These are phyloP conservation scores for Orthonevra nobilis DNA, from an alignment of 2,888 invertebrate species.

Conservation along the genomic window DNA sequence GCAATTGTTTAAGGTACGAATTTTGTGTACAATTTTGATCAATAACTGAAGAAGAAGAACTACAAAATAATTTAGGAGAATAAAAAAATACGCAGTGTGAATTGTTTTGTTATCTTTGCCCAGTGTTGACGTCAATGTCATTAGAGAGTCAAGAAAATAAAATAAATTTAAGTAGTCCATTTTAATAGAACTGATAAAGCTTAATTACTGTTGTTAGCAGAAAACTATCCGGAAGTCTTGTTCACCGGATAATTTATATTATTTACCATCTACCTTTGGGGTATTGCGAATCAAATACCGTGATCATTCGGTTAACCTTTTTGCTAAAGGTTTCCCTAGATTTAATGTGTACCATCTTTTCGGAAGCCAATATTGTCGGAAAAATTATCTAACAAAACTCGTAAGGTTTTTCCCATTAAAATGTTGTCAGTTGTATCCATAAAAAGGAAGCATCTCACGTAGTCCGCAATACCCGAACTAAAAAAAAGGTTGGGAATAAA, in stretches of 20 bases:
- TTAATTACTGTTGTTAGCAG: slow-evolving; percentile 6
- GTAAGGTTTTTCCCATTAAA: slow-evolving; percentile 11
- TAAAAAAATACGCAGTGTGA: slow-evolving; percentile 26
- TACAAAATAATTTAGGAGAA: slow-evolving; percentile 25
- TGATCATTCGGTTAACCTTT: slow-evolving; percentile 19
- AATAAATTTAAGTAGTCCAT: neutral
- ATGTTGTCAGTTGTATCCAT: slow-evolving; percentile 7
- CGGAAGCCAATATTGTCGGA: slow-evolving; percentile 36
- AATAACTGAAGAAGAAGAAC: slow-evolving; percentile 23
- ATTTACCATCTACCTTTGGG: neutral
- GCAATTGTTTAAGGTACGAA: neutral
- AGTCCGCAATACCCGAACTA: neutral
- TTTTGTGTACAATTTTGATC: too few species aligned
- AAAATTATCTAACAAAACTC: slow-evolving; percentile 18
- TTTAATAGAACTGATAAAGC: slow-evolving; percentile 37
- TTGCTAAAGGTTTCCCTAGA: slow-evolving; percentile 24
- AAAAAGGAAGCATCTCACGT: slow-evolving; percentile 16
- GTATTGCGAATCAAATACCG: slow-evolving; percentile 36
- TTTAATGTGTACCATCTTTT: slow-evolving; percentile 26
- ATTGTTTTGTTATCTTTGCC: slow-evolving; percentile 30
- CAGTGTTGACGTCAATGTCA: slow-evolving; percentile 42
- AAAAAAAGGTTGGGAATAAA: slow-evolving; percentile 1
- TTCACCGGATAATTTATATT: neutral
- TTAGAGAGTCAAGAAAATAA: too few species aligned
- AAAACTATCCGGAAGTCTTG: slow-evolving; percentile 16